Evolutionary conservation across 92 coral and sea anemone species (phyloP).

Genomic region (Hydrozoanthus gracilis): DNA sequence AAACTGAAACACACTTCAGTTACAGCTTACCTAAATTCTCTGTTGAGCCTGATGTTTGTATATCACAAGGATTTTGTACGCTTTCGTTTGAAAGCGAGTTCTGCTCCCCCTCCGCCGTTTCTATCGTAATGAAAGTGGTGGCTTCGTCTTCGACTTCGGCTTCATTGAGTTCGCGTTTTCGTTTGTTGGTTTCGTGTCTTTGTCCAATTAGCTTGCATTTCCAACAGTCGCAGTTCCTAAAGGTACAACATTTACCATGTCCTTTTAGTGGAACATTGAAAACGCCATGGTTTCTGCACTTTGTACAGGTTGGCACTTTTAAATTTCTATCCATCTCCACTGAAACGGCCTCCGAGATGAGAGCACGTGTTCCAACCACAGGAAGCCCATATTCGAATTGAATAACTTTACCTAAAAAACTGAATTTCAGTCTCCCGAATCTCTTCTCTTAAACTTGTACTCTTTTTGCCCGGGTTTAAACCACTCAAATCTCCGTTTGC

Average conservation of each 20-base stretch:
- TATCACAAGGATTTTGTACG: background rate
- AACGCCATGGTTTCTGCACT: slow-evolving; percentile 63
- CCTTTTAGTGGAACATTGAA: slow-evolving; percentile 60
- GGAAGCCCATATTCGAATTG: background rate
- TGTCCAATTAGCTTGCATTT: slow-evolving; percentile 54
- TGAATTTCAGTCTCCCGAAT: too few species aligned
- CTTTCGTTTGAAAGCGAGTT: background rate
- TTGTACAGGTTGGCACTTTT: slow-evolving; percentile 59
- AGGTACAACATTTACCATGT: slow-evolving; percentile 55
- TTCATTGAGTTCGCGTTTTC: slow-evolving; percentile 33
- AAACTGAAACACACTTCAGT: background rate
- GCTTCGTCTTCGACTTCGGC: slow-evolving; percentile 19
- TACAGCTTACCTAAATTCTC: background rate
- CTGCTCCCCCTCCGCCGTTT: background rate
- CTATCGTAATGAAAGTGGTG: background rate
- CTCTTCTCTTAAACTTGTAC: too few species aligned
- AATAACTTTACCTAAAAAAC: background rate
- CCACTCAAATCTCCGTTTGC: too few species aligned
- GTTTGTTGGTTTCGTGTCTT: slow-evolving; percentile 50
- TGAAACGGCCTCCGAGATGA: background rate
- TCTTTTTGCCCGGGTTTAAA: too few species aligned
- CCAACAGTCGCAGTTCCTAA: slow-evolving; percentile 51
- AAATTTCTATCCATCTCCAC: slow-evolving; percentile 12
- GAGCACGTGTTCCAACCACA: slow-evolving; percentile 27
- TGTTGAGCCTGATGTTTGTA: background rate